Evolutionary conservation across 2,888 invertebrate genomes (phyloP).

Genomic region (Steinernema hermaphroditum): DNA sequence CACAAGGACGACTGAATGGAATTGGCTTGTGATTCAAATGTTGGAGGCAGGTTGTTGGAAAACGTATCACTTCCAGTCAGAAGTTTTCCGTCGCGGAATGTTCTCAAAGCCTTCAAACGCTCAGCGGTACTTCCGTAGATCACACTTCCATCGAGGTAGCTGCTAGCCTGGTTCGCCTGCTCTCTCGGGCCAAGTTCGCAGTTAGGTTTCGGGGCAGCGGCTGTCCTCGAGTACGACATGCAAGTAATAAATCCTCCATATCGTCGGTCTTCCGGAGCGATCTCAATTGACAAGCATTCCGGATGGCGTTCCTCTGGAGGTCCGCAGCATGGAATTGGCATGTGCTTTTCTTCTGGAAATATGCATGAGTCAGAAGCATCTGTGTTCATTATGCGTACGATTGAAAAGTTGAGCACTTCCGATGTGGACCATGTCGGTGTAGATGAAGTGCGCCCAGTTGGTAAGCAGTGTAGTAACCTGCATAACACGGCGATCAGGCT

Average conservation of each 20-base stretch:
- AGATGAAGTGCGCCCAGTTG: slow-evolving; percentile 63
- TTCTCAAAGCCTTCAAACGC: slow-evolving; percentile 77
- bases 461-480: slow-evolving; percentile 70
- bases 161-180: slow-evolving; percentile 92
- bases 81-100: slow-evolving; percentile 74
- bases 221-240: slow-evolving; percentile 55
- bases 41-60: not conserved
- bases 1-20: slow-evolving; percentile 35
- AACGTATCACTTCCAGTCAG: not conserved
- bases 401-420: slow-evolving; percentile 64
- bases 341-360: slow-evolving; percentile 73
- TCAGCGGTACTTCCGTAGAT: slow-evolving; percentile 88
- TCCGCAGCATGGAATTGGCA: slow-evolving; percentile 79
- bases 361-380: not conserved
- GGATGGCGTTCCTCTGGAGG: slow-evolving; percentile 75
- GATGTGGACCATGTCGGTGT: slow-evolving; percentile 70
- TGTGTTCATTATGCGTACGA: slow-evolving; percentile 29
- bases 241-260: slow-evolving; percentile 40
- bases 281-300: slow-evolving; percentile 80
- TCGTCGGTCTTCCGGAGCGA: slow-evolving; percentile 74
- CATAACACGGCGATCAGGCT: slow-evolving; percentile 22
- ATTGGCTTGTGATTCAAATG: slow-evolving; percentile 4
- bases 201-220: slow-evolving; percentile 50
- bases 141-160: slow-evolving; percentile 78
- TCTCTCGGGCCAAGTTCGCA: slow-evolving; percentile 72